Conservation (phyloP, 2,113 vertebrate species). For the Fulmarus glacialis region DNA sequence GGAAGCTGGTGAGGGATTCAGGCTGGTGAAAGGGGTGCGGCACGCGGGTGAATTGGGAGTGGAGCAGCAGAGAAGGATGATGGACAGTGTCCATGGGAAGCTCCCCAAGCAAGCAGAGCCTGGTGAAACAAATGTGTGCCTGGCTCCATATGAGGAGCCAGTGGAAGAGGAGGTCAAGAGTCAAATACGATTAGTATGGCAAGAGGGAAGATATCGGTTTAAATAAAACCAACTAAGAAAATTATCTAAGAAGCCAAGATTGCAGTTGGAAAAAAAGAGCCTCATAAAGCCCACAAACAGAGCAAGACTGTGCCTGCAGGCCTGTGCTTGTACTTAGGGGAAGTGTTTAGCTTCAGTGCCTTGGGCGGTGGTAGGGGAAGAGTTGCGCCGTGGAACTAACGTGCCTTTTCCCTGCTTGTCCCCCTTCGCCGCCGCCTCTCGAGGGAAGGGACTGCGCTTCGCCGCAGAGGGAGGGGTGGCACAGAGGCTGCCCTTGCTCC, state of each 20-base stretch:
- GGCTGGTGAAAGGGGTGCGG: background rate
- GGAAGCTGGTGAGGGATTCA: background rate
- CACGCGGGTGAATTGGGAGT: accelerated
- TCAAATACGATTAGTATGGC: background rate
- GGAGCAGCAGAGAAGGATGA: background rate
- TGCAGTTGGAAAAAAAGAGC: background rate
- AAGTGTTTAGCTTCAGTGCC: background rate
- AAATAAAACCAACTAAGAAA: background rate
- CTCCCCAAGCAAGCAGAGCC: background rate
- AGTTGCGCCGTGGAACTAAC: background rate
- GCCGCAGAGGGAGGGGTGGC: accelerated
- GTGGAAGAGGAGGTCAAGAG: background rate
- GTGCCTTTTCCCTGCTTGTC: background rate
- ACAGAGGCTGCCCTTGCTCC: background rate
- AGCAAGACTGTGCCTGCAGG: background rate
- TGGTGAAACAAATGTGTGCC: background rate
- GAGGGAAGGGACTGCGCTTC: background rate
- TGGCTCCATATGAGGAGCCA: background rate
- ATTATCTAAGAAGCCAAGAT: background rate
- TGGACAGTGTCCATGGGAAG: accelerated
- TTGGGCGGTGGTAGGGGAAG: background rate
- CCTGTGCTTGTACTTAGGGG: background rate
- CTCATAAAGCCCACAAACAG: background rate
- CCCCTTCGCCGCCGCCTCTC: accelerated
- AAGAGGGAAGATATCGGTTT: background rate